These are phyloP conservation scores for Xyrichtys novacula DNA, from an alignment of 2,797 vertebrate species.

Conservation along the genomic window DNA sequence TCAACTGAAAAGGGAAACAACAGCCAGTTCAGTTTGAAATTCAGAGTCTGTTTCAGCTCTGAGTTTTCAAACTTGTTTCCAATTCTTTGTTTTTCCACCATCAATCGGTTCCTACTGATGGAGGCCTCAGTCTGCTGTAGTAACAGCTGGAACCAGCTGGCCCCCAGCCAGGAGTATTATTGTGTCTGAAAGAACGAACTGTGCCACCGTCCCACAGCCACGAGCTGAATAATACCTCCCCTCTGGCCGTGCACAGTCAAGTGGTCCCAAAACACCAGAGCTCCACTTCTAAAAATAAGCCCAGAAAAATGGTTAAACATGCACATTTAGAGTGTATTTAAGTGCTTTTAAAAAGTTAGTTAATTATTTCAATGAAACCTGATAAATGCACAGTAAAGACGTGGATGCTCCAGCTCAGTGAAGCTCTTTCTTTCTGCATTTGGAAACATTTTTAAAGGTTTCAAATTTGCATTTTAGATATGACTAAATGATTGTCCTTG, in stretches of 20 bases:
- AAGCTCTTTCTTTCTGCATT: too few relatives aligned
- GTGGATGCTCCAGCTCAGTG: too few relatives aligned
- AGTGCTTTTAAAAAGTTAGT: too few relatives aligned
- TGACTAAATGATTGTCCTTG: background rate
- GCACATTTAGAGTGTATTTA: too few relatives aligned
- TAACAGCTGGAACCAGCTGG: background rate
- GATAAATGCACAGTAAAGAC: too few relatives aligned
- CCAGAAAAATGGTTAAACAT: background rate
- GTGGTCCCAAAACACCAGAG: background rate
- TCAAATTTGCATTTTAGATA: too few relatives aligned
- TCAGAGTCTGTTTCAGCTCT: background rate
- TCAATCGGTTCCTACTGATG: background rate
- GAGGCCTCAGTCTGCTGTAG: background rate
- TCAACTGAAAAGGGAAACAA: too few relatives aligned
- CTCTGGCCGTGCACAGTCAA: background rate
- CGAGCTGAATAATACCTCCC: background rate
- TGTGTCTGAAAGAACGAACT: background rate
- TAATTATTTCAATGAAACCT: too few relatives aligned
- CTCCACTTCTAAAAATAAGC: background rate
- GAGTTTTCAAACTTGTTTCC: background rate
- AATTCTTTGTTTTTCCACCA: background rate
- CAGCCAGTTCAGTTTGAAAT: too few relatives aligned
- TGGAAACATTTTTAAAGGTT: too few relatives aligned
- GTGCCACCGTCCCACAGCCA: background rate
- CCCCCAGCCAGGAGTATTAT: background rate